A percentile compares a stretch with the other conserved stretches of the same genome.
These are phyloP conservation scores for Eolophus roseicapilla DNA, from an alignment of 2,113 vertebrate species.

Conservation along the genomic window DNA sequence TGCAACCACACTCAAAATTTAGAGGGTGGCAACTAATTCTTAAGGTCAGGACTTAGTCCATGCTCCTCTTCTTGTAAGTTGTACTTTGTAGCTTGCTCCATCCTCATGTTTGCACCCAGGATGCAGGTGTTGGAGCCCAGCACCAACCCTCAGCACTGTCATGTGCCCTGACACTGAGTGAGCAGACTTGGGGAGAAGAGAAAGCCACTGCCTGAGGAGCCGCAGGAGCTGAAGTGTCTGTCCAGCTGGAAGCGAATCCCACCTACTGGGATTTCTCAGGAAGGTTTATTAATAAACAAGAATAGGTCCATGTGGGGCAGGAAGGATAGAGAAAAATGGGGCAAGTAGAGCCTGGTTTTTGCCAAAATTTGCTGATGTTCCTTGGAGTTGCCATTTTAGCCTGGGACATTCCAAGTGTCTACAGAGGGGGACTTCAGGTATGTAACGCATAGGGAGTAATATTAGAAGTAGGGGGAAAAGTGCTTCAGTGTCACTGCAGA, in stretches of 20 bases:
- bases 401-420: neutral
- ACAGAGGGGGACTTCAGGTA: neutral
- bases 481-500: neutral
- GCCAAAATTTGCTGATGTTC: neutral
- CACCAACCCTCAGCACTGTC: rapidly evolving
- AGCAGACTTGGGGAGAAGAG: neutral
- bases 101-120: rapidly evolving
- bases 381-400: neutral
- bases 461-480: neutral
- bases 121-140: neutral
- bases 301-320: neutral
- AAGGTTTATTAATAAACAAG: neutral
- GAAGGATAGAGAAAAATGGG: neutral
- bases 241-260: neutral
- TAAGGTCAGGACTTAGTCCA: rapidly evolving
- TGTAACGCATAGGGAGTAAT: neutral
- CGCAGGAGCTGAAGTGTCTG: neutral
- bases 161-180: rapidly evolving
- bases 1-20: neutral
- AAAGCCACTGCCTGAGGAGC: neutral
- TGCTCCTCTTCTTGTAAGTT: neutral
- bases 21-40: neutral
- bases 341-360: neutral
- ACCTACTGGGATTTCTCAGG: neutral
- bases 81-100: neutral